phyloP scores from a whole-genome alignment of 2,797 vertebrate species.

The Xerus rutilus region DNA sequence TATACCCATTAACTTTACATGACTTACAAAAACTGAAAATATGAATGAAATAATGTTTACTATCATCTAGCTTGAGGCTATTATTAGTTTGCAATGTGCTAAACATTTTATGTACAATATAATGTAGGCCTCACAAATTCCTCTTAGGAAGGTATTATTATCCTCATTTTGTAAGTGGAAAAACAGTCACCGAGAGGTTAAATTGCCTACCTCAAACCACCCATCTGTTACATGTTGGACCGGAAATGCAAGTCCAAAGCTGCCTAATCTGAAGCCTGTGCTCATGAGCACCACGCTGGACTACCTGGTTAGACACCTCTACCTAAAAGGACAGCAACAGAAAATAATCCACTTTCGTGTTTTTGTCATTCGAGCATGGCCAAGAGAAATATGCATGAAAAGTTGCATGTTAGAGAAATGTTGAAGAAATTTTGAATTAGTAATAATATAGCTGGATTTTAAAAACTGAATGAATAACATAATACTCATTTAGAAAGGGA shows the following conservation, averaged over 20 bases:
- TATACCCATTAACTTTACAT: slow-evolving; percentile 33
- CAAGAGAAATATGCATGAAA: neutral
- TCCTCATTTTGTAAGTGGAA: slow-evolving; percentile 70
- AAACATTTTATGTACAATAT: slow-evolving; percentile 71
- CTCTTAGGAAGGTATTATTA: slow-evolving; percentile 78
- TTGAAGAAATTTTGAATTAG: slow-evolving; percentile 50
- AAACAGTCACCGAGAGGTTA: slow-evolving; percentile 76
- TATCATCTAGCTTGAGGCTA: slow-evolving; percentile 57
- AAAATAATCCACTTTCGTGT: neutral
- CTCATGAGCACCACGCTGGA: neutral
- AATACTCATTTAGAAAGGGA: neutral
- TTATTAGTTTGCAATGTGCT: slow-evolving; percentile 73
- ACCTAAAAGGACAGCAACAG: neutral
- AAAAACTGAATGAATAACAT: slow-evolving; percentile 23
- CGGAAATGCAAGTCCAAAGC: slow-evolving; percentile 8
- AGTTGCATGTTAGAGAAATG: too few species aligned
- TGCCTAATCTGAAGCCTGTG: slow-evolving; percentile 1
- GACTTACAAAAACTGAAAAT: slow-evolving; percentile 59
- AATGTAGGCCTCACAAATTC: slow-evolving; percentile 75
- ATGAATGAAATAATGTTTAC: slow-evolving; percentile 69
- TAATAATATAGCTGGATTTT: slow-evolving; percentile 17
- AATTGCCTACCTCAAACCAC: slow-evolving; percentile 60
- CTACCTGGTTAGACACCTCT: neutral
- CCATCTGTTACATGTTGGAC: slow-evolving; percentile 26
- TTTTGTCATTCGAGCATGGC: neutral